A percentile compares a stretch with the other conserved stretches of the same genome.
Conservation (phyloP, 1,140 invertebrate genomes). For the Nymphalis io region DNA sequence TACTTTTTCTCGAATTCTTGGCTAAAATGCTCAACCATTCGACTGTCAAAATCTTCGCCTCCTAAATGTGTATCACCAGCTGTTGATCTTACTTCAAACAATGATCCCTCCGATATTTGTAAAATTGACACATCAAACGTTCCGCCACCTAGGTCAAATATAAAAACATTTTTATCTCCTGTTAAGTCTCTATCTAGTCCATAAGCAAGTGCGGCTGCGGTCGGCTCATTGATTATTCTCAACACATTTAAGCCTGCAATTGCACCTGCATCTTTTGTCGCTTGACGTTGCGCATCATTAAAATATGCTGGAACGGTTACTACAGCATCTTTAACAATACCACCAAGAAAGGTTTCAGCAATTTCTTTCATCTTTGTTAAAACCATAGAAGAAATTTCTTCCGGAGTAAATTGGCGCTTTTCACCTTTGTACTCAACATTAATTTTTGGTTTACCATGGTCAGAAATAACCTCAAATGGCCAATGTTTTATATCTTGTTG, state of each 20-base stretch:
- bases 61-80: conserved; percentile 89
- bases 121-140: conserved; percentile 94
- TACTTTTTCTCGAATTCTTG: conserved; percentile 92
- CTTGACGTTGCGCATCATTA: conserved; percentile 85
- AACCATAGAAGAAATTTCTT: conserved; percentile 94
- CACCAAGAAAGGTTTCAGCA: conserved; percentile 82
- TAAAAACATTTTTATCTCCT: conserved; percentile 89
- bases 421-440: conserved; percentile 90
- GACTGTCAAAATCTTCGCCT: conserved; percentile 89
- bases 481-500: conserved; percentile 90
- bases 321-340: conserved; percentile 84
- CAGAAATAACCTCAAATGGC: conserved; percentile 88
- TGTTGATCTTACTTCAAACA: conserved; percentile 90
- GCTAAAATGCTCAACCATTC: conserved; percentile 90
- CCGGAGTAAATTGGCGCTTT: conserved; percentile 88
- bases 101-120: conserved; percentile 91
- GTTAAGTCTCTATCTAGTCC: conserved; percentile 91
- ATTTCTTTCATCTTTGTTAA: conserved; percentile 88
- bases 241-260: conserved; percentile 90
- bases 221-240: conserved; percentile 92
- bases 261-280: conserved; percentile 88
- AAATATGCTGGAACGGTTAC: conserved; percentile 87
- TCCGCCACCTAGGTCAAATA: conserved; percentile 88
- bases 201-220: conserved; percentile 91
- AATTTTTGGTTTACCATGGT: conserved; percentile 87